Evolutionary conservation across 2,888 invertebrate genomes (phyloP), one percentile per base, ranked within the genome.

Genomic region (Sinopyrophorus schimmeli): DNA sequence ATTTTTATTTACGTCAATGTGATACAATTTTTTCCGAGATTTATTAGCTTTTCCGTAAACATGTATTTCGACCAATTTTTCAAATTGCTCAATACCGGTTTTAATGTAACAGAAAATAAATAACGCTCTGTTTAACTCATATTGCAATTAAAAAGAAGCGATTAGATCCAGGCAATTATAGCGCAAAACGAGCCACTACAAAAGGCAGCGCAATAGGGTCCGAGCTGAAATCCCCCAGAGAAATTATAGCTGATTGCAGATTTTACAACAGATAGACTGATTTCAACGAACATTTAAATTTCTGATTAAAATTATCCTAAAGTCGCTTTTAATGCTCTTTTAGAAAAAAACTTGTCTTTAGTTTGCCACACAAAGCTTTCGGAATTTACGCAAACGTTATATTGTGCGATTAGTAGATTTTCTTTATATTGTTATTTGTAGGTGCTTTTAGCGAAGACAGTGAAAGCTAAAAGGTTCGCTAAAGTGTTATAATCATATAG

Each of bases 1-100:
- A 54, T 57, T 52, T 54, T 54, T 54, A 52, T 53, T 41, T 52
- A 48, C 52, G 54, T 56, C 56, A 52, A 43, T 54, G 46, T 52
- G 56, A 56, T 41, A 48, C 41, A 47, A 35, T 5, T 42, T n/a
- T 37, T 42, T 21, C 9, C 14, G 18, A 48, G 30, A 42, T 48
- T 48, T 41, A 48, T 48, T 23, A 15, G 15, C 11, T 42, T 16
- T 30, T 48, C 24, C 27, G 27, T 27, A 37, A 44, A 21, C 27
- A 27, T 27, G 17, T 35, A 34, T 35, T 27, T 10, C 20, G 12
- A 15, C n/a, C 12, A 16, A 7, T 15, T 10, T n/a, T n/a, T 15
- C 21, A 21, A 14, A 15, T 16, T 24, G 5, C 23, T 5, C 16
- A 7, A 16, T 20, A 26, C 17, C 34, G 32, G 28, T 34, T 35